Conservation (phyloP, 1,140 invertebrate genomes). For the Vanessa atalanta region DNA sequence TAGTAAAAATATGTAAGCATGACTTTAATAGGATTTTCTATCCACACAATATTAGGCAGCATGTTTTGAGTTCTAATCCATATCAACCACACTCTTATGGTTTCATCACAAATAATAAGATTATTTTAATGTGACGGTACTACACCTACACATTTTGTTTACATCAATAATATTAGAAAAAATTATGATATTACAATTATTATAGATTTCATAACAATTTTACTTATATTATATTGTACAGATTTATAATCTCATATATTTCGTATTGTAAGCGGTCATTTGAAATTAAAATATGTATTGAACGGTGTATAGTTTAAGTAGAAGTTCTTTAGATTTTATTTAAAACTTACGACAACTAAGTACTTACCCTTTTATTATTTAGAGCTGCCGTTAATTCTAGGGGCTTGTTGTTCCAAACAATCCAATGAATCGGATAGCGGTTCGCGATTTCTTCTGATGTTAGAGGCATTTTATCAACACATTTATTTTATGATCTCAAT, state of each 20-base stretch:
- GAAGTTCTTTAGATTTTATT: too few species aligned
- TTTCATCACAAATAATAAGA: conserved; percentile 47
- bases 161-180: neutral
- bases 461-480: conserved; percentile 58
- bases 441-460: conserved; percentile 58
- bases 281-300: too few species aligned
- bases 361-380: conserved; percentile 54
- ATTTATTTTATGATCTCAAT: conserved; percentile 38
- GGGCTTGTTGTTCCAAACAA: conserved; percentile 70
- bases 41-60: conserved; percentile 43
- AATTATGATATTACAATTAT: neutral
- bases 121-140: conserved; percentile 35
- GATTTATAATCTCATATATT: too few species aligned
- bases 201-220: too few species aligned
- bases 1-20: conserved; percentile 10
- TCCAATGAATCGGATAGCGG: conserved; percentile 71
- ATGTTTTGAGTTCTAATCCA: conserved; percentile 36
- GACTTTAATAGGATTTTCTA: conserved; percentile 31
- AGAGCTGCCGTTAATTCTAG: conserved; percentile 57
- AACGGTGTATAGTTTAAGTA: too few species aligned
- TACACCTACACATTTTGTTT: conserved; percentile 19
- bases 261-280: too few species aligned
- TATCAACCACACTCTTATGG: conserved; percentile 31
- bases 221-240: too few species aligned
- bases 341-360: neutral